phyloP scores from a whole-genome alignment of 2,113 vertebrate genomes.

The Balaeniceps rex region DNA sequence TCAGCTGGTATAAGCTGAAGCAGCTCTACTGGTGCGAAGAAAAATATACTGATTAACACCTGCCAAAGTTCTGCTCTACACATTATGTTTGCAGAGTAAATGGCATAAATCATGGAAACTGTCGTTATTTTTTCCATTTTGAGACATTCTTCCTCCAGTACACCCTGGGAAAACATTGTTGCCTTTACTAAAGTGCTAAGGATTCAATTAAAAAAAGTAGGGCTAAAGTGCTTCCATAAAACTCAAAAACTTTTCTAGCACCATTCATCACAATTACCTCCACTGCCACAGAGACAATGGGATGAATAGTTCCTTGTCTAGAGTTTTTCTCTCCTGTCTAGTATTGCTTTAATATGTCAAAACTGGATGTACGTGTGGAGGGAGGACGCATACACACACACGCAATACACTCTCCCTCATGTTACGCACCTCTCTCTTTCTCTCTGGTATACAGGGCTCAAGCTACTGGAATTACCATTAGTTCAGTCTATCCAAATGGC shows the following conservation, averaged over 20 bases:
- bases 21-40: not conserved
- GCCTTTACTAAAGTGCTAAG: not conserved
- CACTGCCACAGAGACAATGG: not conserved
- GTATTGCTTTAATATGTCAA: not conserved
- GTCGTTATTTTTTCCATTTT: conserved; percentile 29
- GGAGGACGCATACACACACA: not conserved
- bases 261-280: not conserved
- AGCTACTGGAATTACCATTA: conserved; percentile 25
- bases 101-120: conserved; percentile 47
- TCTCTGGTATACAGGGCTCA: not conserved
- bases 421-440: not conserved
- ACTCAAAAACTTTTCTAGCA: not conserved
- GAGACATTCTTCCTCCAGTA: not conserved
- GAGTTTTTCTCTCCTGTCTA: not conserved
- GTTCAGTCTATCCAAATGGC: not conserved
- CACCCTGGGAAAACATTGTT: not conserved
- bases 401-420: fast-evolving
- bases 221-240: not conserved
- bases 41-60: conserved; percentile 56
- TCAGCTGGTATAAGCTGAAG: conserved; percentile 43
- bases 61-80: conserved; percentile 50
- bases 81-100: conserved; percentile 40
- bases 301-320: not conserved
- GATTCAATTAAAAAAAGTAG: not conserved
- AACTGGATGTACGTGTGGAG: not conserved